These are phyloP conservation scores for Steromphala cineraria DNA, from an alignment of 2,888 invertebrate species.

Conservation along the genomic window DNA sequence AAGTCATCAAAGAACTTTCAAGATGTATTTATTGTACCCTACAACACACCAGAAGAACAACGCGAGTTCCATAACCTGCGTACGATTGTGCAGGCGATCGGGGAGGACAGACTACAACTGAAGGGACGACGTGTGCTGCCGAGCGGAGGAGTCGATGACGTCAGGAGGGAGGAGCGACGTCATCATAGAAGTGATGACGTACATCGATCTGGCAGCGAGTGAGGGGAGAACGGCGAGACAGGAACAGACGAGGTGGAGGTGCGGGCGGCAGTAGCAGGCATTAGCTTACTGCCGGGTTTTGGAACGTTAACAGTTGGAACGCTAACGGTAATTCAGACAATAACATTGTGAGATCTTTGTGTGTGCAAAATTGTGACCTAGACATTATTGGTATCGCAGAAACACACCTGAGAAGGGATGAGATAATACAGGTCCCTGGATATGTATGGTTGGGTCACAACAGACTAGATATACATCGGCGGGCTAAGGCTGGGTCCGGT, in stretches of 20 bases:
- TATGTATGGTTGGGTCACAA: slow-evolving; percentile 18
- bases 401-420: not conserved
- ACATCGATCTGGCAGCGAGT: too few relatives aligned
- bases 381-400: slow-evolving; percentile 22
- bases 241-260: too few relatives aligned
- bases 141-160: not conserved
- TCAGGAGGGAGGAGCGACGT: too few relatives aligned
- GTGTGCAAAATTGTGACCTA: not conserved
- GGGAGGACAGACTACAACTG: not conserved
- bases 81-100: not conserved
- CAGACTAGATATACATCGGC: not conserved
- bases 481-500: not conserved
- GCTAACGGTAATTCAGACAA: too few relatives aligned
- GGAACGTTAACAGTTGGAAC: too few relatives aligned
- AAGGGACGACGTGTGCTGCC: not conserved
- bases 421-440: not conserved
- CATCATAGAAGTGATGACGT: too few relatives aligned
- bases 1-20: not conserved
- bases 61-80: not conserved
- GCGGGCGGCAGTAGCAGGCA: too few relatives aligned
- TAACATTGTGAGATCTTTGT: not conserved
- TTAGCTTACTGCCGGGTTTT: too few relatives aligned
- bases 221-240: too few relatives aligned
- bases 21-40: not conserved
- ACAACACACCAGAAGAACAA: not conserved